A percentile compares a stretch with the other conserved stretches of the same genome.
Conservation (phyloP, 2,797 vertebrate species). For the Propithecus perrieri region DNA sequence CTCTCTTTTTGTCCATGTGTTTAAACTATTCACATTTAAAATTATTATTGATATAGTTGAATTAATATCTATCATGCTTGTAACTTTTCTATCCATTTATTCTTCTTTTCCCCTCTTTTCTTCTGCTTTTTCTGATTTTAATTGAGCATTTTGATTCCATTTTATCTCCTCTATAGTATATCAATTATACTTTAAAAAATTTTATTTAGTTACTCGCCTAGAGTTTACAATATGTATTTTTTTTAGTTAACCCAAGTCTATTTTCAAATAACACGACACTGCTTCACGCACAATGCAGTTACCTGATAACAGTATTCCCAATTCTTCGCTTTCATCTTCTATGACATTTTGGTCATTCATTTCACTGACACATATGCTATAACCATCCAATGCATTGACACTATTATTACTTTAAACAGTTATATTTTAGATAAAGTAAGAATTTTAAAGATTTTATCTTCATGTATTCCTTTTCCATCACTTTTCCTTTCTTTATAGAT, state of each 20-base stretch:
- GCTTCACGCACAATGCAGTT: too few species aligned
- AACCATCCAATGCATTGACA: background rate
- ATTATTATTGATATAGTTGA: background rate
- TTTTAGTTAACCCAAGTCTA: background rate
- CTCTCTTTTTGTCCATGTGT: background rate
- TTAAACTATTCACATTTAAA: background rate
- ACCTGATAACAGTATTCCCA: background rate
- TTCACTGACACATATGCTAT: background rate
- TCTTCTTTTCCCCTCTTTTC: background rate
- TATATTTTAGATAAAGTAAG: background rate
- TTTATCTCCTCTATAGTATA: background rate
- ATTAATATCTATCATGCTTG: background rate
- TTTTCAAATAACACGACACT: background rate
- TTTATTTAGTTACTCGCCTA: background rate
- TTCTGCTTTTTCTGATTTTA: background rate
- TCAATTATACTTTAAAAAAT: background rate
- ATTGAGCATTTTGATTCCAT: background rate
- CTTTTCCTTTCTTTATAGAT: background rate
- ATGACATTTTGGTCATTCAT: background rate
- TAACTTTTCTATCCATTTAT: background rate
- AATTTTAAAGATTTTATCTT: background rate
- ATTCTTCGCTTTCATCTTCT: background rate
- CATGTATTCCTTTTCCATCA: background rate
- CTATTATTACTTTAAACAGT: background rate
- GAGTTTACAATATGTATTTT: background rate